phyloP scores from a whole-genome alignment of 1,140 invertebrate genomes.

The Batillaria attramentaria region DNA sequence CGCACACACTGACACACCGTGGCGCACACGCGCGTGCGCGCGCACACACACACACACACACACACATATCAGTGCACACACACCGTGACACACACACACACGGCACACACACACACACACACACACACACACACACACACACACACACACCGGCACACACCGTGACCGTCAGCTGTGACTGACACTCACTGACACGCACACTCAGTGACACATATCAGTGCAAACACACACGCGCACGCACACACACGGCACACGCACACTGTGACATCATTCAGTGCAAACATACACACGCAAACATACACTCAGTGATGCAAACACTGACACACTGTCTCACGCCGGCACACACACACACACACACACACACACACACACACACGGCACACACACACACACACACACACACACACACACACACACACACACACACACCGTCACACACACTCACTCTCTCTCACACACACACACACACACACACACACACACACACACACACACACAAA shows the following conservation, averaged over 20 bases:
- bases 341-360: slow-evolving; percentile 2
- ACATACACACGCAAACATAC: background rate
- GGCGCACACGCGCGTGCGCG: background rate
- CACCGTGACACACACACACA: background rate
- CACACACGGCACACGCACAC: background rate
- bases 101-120: background rate
- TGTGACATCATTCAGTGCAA: too few species aligned
- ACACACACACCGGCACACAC: background rate
- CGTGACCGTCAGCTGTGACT: too few species aligned
- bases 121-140: background rate
- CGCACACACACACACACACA: background rate
- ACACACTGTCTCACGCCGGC: background rate
- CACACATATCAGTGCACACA: background rate
- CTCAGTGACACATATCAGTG: background rate
- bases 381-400: background rate
- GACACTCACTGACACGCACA: too few species aligned
- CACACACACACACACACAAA: background rate
- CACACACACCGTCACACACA: too few species aligned
- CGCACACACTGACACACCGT: background rate
- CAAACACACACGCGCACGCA: background rate
- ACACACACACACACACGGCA: background rate
- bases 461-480: background rate
- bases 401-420: background rate
- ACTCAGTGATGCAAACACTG: background rate
- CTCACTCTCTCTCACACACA: background rate